Evolutionary conservation across 2,888 invertebrate species (phyloP), one percentile per base, ranked within the genome.

Genomic region (Emesis furor): DNA sequence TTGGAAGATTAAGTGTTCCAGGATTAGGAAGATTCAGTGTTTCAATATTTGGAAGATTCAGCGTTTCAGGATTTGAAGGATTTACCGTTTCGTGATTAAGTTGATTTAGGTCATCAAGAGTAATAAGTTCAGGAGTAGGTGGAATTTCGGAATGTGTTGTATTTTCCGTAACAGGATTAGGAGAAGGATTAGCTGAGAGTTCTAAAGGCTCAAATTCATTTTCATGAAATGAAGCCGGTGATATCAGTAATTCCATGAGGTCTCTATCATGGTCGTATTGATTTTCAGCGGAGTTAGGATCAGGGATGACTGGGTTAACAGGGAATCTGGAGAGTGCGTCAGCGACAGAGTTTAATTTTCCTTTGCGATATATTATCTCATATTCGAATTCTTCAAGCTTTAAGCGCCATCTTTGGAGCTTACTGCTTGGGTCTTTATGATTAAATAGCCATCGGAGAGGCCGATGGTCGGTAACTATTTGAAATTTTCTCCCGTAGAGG

Each of bases 311-410:
- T n/a, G 84, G 84, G 51, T 84, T 81, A 1, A 81, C 74, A 2
- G 81, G 79, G 68, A 51, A 88, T 39, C 73, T 42, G 39, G 87
- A 90, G 1, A 90, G 83, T 7, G 90, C 90, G 51, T 90, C 89
- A 0, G 89, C 89, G 39, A 37, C 51, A 8, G 68, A 10, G 37
- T 83, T 86, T 1, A 75, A 4, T 82, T 84, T 85, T 3, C 86
- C 88, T n/a, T 73, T 73, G 7, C 30, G 17, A 65, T 88, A 87
- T 6, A 72, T 42, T 8, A 88, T 83, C 4, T 86, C 79, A 24
- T 84, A 88, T 4, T 88, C 76, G 39, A 75, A 88, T 42, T 86
- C 88, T 65, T 85, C 81, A 1, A 88, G 42, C 62, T 86, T 86
- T 3, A 88, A 73, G 1, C 85, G 51, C 86, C 88, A 88, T 3